These are phyloP conservation scores for Hypselothyrea guttata DNA, from an alignment of 2,888 invertebrate genomes.

Conservation along the genomic window DNA sequence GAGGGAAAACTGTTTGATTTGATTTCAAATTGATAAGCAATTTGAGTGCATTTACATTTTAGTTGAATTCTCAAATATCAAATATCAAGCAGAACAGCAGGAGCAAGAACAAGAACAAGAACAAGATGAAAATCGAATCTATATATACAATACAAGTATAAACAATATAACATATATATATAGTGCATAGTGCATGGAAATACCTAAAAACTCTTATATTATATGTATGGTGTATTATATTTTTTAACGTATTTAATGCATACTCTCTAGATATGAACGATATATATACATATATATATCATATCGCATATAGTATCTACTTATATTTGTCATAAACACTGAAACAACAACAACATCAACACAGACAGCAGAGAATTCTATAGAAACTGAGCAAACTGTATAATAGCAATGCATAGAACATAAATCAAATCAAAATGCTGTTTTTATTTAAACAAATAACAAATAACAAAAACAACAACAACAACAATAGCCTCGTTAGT, in stretches of 20 bases:
- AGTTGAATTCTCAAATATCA: conserved; percentile 64
- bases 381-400: conserved; percentile 52
- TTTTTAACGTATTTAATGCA: conserved; percentile 73
- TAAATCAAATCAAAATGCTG: conserved; percentile 14
- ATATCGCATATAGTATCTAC: conserved; percentile 40
- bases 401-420: conserved; percentile 30
- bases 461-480: conserved; percentile 29
- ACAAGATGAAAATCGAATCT: conserved; percentile 22
- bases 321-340: conserved; percentile 56
- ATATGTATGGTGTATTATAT: conserved; percentile 77
- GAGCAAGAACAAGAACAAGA: conserved; percentile 23
- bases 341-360: conserved; percentile 29
- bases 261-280: conserved; percentile 58
- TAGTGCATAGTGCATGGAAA: conserved; percentile 57
- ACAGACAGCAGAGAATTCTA: conserved; percentile 45
- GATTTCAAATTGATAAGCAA: conserved; percentile 31
- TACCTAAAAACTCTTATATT: conserved; percentile 70
- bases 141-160: conserved; percentile 25
- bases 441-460: conserved; percentile 44
- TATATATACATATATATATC: conserved; percentile 35
- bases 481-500: conserved; percentile 76
- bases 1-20: conserved; percentile 50
- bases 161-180: conserved; percentile 24
- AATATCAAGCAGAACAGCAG: conserved; percentile 25
- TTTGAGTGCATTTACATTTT: conserved; percentile 45